Evolutionary conservation across 2,888 invertebrate species (phyloP).

Genomic region (Allolobophora icterica): DNA sequence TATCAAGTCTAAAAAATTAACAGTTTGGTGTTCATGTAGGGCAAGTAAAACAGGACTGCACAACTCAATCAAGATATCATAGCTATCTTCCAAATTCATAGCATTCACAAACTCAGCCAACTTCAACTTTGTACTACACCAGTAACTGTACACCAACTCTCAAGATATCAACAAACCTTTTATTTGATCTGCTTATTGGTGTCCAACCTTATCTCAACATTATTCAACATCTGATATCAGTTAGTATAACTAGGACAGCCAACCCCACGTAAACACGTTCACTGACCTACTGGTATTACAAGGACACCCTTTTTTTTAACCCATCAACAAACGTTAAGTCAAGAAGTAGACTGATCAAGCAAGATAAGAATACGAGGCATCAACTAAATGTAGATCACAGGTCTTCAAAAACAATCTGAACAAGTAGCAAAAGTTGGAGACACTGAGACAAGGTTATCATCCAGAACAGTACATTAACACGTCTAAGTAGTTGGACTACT

Average conservation of each 20-base stretch:
- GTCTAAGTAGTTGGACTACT: not conserved
- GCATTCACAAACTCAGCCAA: not conserved
- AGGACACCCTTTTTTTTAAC: not conserved
- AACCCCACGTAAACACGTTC: not conserved
- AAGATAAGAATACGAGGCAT: not conserved
- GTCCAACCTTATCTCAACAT: too few relatives aligned
- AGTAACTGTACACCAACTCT: not conserved
- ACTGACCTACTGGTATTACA: not conserved
- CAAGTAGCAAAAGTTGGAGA: not conserved
- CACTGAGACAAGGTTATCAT: not conserved
- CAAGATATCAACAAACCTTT: not conserved
- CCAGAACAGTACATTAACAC: too few relatives aligned
- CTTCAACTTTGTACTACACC: not conserved
- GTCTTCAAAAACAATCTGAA: not conserved
- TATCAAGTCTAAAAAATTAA: too few relatives aligned
- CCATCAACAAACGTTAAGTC: not conserved
- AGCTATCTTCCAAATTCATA: not conserved
- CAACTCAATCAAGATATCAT: too few relatives aligned
- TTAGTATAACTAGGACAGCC: not conserved
- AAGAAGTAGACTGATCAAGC: not conserved
- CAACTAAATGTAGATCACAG: not conserved
- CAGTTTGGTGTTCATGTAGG: too few relatives aligned
- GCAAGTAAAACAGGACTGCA: too few relatives aligned
- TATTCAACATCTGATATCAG: not conserved
- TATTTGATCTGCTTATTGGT: too few relatives aligned